phyloP scores from a whole-genome alignment of 2,113 vertebrate species.

The Grus americana region DNA sequence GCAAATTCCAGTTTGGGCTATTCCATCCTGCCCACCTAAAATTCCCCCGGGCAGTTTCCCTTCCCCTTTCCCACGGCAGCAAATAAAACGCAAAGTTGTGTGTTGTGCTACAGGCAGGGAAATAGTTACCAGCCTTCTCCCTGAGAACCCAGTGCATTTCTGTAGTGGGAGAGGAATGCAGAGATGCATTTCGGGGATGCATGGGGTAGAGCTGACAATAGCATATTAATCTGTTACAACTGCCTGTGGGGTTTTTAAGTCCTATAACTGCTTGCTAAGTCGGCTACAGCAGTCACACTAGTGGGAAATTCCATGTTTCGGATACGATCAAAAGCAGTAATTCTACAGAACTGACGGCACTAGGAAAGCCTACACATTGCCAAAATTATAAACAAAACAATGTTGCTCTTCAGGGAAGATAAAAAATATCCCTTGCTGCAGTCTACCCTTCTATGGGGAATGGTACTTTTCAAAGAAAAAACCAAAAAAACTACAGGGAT shows the following conservation, averaged over 20 bases:
- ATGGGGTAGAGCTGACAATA: neutral
- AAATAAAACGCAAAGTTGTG: neutral
- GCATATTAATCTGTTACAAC: neutral
- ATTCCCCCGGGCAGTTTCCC: neutral
- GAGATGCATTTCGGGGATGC: neutral
- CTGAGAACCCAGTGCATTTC: neutral
- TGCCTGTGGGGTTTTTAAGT: neutral
- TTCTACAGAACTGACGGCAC: neutral
- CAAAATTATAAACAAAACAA: neutral
- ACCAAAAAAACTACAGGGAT: neutral
- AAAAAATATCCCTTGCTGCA: neutral
- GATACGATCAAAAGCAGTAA: neutral
- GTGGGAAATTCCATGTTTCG: neutral
- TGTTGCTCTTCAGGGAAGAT: neutral
- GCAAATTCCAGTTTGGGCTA: slow-evolving; percentile 3
- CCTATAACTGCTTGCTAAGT: neutral
- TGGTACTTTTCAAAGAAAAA: neutral
- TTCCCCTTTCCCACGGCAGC: neutral
- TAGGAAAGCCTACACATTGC: neutral
- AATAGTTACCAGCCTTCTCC: neutral
- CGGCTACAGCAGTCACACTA: neutral
- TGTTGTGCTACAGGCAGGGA: neutral
- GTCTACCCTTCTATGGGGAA: neutral
- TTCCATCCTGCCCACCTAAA: neutral
- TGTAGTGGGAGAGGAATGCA: slow-evolving; percentile 19